These are phyloP conservation scores for Paramormyrops kingsleyae DNA, from an alignment of 2,113 vertebrate species.

Conservation along the genomic window DNA sequence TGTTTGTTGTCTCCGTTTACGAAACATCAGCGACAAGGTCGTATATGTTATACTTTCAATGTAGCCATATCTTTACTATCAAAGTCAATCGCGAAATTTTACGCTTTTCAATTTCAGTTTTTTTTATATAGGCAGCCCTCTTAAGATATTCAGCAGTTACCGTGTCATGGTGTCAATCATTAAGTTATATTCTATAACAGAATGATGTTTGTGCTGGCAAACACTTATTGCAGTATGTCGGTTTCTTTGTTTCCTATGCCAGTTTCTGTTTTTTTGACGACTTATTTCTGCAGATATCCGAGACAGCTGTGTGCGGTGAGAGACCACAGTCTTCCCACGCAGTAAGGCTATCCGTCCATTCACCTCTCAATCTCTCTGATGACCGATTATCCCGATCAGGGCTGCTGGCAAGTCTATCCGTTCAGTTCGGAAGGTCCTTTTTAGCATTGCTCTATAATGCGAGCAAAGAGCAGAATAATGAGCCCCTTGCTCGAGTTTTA, in stretches of 20 bases:
- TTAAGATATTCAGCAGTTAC: not conserved
- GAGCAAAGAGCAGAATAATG: not conserved
- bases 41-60: not conserved
- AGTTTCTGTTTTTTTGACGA: not conserved
- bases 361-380: not conserved
- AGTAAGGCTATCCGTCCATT: constrained; percentile 42
- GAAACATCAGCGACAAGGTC: not conserved
- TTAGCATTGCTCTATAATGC: not conserved
- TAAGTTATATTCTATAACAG: not conserved
- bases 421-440: not conserved
- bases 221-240: not conserved
- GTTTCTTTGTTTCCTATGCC: not conserved
- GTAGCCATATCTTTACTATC: not conserved
- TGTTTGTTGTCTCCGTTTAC: not conserved
- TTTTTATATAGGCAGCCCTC: not conserved
- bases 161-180: not conserved
- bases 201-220: not conserved
- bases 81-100: not conserved
- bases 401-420: not conserved
- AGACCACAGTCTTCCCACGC: constrained; percentile 37
- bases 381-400: not conserved
- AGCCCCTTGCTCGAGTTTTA: not conserved
- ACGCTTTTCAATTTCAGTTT: not conserved
- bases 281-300: constrained; percentile 45
- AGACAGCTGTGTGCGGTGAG: constrained; percentile 38